These are phyloP conservation scores for Nephrotoma flavescens DNA, from an alignment of 2,888 invertebrate species.

Conservation along the genomic window DNA sequence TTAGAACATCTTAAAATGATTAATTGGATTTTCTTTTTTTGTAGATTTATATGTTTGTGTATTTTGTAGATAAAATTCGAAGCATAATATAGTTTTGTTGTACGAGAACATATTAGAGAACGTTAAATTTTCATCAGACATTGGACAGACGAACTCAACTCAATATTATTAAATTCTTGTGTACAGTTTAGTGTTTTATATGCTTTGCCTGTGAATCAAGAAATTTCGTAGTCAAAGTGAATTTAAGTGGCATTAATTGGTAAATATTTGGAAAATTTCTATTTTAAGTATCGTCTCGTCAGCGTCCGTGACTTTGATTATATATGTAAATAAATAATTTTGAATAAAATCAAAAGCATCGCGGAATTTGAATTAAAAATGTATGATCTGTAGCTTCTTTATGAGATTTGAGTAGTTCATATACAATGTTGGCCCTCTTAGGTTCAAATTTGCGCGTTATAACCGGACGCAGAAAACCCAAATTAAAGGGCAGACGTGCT, in stretches of 20 bases:
- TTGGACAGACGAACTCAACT: neutral
- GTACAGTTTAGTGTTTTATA: neutral
- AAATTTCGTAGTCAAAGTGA: neutral
- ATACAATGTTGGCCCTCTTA: too few relatives aligned
- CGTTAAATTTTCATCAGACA: neutral
- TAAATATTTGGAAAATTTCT: too few relatives aligned
- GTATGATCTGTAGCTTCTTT: too few relatives aligned
- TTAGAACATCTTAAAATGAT: neutral
- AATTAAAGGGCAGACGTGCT: too few relatives aligned
- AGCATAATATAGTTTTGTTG: neutral
- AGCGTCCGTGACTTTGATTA: too few relatives aligned
- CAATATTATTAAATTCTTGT: neutral
- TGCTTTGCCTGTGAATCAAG: neutral
- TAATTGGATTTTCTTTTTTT: neutral
- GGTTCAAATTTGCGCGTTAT: too few relatives aligned
- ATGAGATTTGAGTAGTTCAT: too few relatives aligned
- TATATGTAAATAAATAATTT: too few relatives aligned
- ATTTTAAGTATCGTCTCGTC: too few relatives aligned
- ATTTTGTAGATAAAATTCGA: neutral
- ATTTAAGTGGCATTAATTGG: neutral
- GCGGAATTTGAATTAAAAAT: too few relatives aligned
- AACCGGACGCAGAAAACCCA: too few relatives aligned
- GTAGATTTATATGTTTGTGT: neutral
- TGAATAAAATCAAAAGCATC: too few relatives aligned
- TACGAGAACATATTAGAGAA: neutral